Percentiles rank a stretch among this genome's conserved stretches.
These are phyloP conservation scores for Cephus pygmeus DNA, from an alignment of 2,888 invertebrate species.

Conservation along the genomic window DNA sequence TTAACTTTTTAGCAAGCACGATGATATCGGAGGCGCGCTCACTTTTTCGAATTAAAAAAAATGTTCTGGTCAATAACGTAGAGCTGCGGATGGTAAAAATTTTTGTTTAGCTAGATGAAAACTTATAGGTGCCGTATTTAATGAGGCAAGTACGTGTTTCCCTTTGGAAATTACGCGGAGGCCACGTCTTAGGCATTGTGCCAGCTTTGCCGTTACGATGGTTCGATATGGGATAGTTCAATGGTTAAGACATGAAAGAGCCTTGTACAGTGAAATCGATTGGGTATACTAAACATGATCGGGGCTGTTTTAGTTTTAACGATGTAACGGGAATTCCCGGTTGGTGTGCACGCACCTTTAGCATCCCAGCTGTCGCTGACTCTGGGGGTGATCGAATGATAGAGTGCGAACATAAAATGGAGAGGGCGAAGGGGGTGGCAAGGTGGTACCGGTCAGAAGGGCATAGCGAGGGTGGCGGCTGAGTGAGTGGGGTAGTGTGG, in stretches of 20 bases:
- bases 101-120: too few relatives aligned
- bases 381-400: constrained; percentile 44
- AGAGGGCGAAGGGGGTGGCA: constrained; percentile 6
- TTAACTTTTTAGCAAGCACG: not conserved
- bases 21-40: too few relatives aligned
- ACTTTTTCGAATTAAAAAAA: too few relatives aligned
- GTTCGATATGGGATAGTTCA: too few relatives aligned
- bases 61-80: too few relatives aligned
- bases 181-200: too few relatives aligned
- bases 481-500: constrained; percentile 6
- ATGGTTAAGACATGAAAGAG: not conserved
- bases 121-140: too few relatives aligned
- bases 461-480: constrained; percentile 8
- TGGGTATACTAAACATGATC: not conserved
- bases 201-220: too few relatives aligned
- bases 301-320: not conserved
- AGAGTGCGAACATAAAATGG: constrained; percentile 39
- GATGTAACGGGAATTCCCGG: not conserved
- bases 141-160: too few relatives aligned
- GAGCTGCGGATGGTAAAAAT: too few relatives aligned
- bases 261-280: not conserved
- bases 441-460: constrained; percentile 24
- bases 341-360: constrained; percentile 11
- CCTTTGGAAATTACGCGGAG: too few relatives aligned
- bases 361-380: constrained; percentile 36